Evolutionary conservation across 1,140 invertebrate species (phyloP), one percentile per base, ranked within the genome.

Genomic region (Drosophila eugracilis): DNA sequence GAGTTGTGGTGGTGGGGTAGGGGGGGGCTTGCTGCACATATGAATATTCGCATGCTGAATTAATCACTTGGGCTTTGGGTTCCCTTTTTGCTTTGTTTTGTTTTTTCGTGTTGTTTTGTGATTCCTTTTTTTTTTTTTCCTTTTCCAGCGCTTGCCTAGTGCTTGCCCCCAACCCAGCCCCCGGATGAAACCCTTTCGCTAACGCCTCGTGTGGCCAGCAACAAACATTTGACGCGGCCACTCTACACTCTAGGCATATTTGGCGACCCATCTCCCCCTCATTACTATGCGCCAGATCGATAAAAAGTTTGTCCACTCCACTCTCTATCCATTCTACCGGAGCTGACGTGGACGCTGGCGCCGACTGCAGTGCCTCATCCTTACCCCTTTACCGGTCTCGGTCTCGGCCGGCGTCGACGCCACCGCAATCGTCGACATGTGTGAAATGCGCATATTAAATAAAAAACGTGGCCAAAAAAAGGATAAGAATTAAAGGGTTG

Each of bases 401-500:
- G n/a, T 9, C 19, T 7, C 48, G 22, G 54, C n/a, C 21, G 5
- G 19, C 54, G n/a, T 12, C 47, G 21, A 54, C 47, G 58, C 60
- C 73, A 71, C 55, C 60, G 59, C 72, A 63, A 75, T 69, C 70
- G 71, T 66, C 54, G 83, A 86, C 84, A 85, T 85, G 80, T 85
- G 80, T 86, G 80, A 85, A 85, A 88, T 88, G 81, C 81, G 77
- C 77, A 72, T 74, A 86, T 86, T 86, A 86, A 86, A 88, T 81
- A 88, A 79, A 85, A 85, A 85, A 80, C 65, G 65, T 45, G 57
- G 36, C 52, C 42, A 81, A 81, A 69, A 78, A 44, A 37, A 28
- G 37, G 12, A n/a, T 19, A 49, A 34, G 52, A 50, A 77, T 55
- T 71, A 71, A 47, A 52, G 69, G 48, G 55, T 47, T 72, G 57